These are phyloP conservation scores for Pheosia tremula DNA, from an alignment of 2,888 invertebrate genomes.

Conservation along the genomic window DNA sequence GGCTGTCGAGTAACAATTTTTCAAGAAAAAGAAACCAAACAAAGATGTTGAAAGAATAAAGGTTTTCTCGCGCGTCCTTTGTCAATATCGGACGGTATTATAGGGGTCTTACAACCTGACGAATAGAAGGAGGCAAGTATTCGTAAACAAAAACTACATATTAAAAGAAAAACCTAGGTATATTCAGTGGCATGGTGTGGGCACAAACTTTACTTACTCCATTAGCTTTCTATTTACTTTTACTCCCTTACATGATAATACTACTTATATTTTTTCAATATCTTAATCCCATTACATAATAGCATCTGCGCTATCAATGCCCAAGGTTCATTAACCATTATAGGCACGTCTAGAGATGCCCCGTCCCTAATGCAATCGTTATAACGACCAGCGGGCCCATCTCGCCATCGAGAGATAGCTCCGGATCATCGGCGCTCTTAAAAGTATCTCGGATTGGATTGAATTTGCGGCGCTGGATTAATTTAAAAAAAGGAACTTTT, in stretches of 20 bases:
- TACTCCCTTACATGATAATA: too few relatives aligned
- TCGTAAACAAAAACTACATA: background rate
- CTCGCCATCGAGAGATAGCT: background rate
- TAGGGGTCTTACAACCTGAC: background rate
- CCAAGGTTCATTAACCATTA: background rate
- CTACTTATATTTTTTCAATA: background rate
- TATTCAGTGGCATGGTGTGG: too few relatives aligned
- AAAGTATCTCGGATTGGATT: constrained; percentile 1
- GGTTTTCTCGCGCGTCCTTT: background rate
- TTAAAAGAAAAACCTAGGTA: background rate
- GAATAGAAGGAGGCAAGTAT: background rate
- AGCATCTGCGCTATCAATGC: background rate
- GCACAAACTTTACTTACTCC: too few relatives aligned
- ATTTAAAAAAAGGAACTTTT: background rate
- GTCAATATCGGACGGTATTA: constrained; percentile 1
- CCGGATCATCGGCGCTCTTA: background rate
- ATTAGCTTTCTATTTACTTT: too few relatives aligned
- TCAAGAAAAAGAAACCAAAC: background rate
- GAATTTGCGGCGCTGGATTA: background rate
- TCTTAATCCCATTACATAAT: background rate
- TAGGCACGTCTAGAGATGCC: constrained; percentile 1
- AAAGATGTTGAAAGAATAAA: background rate
- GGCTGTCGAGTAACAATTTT: too few relatives aligned
- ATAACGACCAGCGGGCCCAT: background rate
- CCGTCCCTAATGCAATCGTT: background rate